Evolutionary conservation across 2,797 vertebrate genomes (phyloP), one percentile per base, ranked within the genome.

Genomic region (Galaxias olidus): DNA sequence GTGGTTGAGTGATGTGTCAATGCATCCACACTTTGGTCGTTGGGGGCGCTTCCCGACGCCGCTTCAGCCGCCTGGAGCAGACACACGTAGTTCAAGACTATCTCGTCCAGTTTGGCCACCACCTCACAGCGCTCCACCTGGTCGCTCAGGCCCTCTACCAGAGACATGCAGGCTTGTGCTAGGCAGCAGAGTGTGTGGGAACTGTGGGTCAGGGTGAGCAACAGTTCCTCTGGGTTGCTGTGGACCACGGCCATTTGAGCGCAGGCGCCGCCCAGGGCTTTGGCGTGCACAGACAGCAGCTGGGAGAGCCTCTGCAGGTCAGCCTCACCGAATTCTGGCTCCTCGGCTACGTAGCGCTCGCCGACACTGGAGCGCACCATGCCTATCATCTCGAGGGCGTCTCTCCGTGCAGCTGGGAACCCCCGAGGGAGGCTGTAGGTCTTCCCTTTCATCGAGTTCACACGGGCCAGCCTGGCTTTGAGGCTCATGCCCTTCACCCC

Each of bases 101-200:
- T 92, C 88, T 95, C 91, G 0, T 95, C 92, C 78, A 95, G 92
- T 88, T 93, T 94, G 84, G 90, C 89, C 73, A 94, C 92, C 81
- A 96, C 90, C 87, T 94, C 91, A n/a, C 88, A 89, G 74, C 87
- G 92, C 88, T 93, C 89, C 60, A 79, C 83, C 90, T 95, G 90
- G 0, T 81, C 85, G 87, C 90, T 90, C 90, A 95, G 91, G 40
- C 93, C 92, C 84, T 96, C 95, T 84, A 93, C 91, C 64, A 96
- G 92, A 76, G 92, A 93, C 94, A 96, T 95, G 93, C 95, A 96
- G 84, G 95, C 95, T 88, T 97, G 93, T 69, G 93, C 93, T 69
- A 96, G 89, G 87, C 95, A 96, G 88, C 96, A 97, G 85, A 97
- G 93, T 71, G 95, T 94, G 91, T 96, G 93, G 86, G 96, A 97